Percentiles rank a stretch among this genome's conserved stretches.
phyloP scores from a whole-genome alignment of 2,888 invertebrate genomes.

The Aphidoletes aphidimyza region DNA sequence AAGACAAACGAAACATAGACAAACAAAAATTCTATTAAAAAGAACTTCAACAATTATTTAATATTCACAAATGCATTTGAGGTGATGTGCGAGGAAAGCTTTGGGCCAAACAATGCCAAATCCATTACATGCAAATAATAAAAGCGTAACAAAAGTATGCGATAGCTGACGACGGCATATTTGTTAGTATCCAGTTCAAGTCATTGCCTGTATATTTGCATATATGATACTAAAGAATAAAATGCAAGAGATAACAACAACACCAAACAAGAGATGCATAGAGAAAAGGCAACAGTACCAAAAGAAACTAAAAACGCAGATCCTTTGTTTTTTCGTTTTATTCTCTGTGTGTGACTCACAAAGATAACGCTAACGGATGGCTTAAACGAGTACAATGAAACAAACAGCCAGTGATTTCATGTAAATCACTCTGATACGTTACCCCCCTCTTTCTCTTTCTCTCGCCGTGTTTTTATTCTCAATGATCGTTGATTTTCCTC shows the following conservation, averaged over 20 bases:
- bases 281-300: neutral
- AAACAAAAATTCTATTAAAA: conserved; percentile 33
- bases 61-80: conserved; percentile 6
- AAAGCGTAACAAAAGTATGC: conserved; percentile 32
- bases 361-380: conserved; percentile 28
- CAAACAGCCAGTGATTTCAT: neutral
- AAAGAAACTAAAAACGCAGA: neutral
- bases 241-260: neutral
- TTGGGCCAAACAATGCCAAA: conserved; percentile 46
- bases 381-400: neutral
- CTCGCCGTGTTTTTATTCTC: no score
- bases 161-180: neutral
- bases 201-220: neutral
- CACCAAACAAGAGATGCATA: neutral
- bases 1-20: conserved; percentile 13
- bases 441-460: neutral
- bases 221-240: no score
- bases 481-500: no score
- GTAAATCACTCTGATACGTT: neutral
- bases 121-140: conserved; percentile 18
- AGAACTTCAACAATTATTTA: conserved; percentile 38
- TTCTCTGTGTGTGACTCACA: neutral
- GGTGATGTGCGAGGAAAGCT: neutral
- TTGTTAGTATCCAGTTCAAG: no score
- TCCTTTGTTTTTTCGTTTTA: neutral